A percentile compares a stretch with the other conserved stretches of the same genome.
Evolutionary conservation across 2,113 vertebrate species (phyloP).

Genomic region (Elaphurus davidianus): DNA sequence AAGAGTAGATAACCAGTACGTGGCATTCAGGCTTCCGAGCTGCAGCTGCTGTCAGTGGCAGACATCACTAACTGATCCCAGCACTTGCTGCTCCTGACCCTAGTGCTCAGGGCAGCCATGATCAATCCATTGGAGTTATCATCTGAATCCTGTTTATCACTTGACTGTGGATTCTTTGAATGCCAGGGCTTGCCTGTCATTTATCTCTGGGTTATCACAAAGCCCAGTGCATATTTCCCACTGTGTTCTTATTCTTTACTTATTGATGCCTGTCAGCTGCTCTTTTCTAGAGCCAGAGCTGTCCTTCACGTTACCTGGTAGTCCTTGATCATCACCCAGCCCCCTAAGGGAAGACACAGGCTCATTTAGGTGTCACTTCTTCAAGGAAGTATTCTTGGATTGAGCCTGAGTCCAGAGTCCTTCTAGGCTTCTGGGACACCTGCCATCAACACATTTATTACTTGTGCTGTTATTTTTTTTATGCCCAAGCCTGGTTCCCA

Average conservation of each 20-base stretch:
- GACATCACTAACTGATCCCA: background rate
- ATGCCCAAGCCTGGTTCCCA: background rate
- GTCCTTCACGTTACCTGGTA: background rate
- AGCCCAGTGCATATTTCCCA: background rate
- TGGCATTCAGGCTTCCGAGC: fast-evolving
- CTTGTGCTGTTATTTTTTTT: background rate
- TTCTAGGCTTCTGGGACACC: background rate
- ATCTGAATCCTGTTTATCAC: background rate
- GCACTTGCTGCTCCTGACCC: background rate
- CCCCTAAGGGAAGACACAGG: background rate
- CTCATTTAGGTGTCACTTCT: background rate
- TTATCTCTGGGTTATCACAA: background rate
- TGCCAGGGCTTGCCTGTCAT: background rate
- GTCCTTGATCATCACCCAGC: background rate
- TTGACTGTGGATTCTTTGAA: background rate
- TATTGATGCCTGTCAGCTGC: background rate
- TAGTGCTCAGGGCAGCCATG: background rate
- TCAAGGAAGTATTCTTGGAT: background rate
- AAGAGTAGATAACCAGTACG: too few relatives aligned
- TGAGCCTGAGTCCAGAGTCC: background rate
- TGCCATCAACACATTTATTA: background rate
- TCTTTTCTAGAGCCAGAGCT: background rate
- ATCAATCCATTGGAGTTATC: background rate
- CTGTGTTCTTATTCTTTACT: background rate
- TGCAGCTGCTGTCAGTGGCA: background rate